Percentiles rank a stretch among this genome's conserved stretches.
Conservation (phyloP, 2,888 invertebrate species). For the Diogma glabrata region DNA sequence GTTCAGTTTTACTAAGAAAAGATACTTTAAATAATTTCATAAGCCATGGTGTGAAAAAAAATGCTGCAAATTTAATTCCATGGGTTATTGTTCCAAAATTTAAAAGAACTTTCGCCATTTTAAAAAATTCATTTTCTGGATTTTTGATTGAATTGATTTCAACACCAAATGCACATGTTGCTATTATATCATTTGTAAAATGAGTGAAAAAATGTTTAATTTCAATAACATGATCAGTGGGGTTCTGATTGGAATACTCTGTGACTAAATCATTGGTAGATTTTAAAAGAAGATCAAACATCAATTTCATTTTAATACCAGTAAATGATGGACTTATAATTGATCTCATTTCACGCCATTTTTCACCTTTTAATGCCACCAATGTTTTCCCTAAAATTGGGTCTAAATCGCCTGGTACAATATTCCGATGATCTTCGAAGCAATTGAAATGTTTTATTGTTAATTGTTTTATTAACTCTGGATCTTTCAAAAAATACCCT, state of each 20-base stretch:
- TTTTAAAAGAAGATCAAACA: too few species aligned
- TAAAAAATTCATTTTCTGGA: slow-evolving; percentile 26
- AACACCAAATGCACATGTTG: slow-evolving; percentile 28
- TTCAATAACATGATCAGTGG: slow-evolving; percentile 14
- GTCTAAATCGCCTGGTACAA: slow-evolving; percentile 35
- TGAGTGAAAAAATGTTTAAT: slow-evolving; percentile 25
- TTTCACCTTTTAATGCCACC: slow-evolving; percentile 25
- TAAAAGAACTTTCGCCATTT: slow-evolving; percentile 11
- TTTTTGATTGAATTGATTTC: slow-evolving; percentile 25
- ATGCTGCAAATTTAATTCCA: too few species aligned
- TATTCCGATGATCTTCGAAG: slow-evolving; percentile 34
- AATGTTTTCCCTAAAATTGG: slow-evolving; percentile 33
- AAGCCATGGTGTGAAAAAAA: too few species aligned
- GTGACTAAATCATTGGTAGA: too few species aligned
- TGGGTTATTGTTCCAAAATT: too few species aligned
- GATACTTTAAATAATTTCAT: too few species aligned
- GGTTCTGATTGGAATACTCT: slow-evolving; percentile 21
- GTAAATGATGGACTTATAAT: slow-evolving; percentile 41
- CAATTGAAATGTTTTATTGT: slow-evolving; percentile 32
- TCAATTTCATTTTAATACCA: slow-evolving; percentile 41
- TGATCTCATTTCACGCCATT: slow-evolving; percentile 34
- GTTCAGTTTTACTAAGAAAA: too few species aligned
- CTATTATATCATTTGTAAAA: slow-evolving; percentile 28
- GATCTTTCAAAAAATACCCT: too few species aligned
- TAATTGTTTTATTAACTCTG: slow-evolving; percentile 31